Conservation (phyloP, 2,797 vertebrate genomes). For the Tokudaia muenninki region DNA sequence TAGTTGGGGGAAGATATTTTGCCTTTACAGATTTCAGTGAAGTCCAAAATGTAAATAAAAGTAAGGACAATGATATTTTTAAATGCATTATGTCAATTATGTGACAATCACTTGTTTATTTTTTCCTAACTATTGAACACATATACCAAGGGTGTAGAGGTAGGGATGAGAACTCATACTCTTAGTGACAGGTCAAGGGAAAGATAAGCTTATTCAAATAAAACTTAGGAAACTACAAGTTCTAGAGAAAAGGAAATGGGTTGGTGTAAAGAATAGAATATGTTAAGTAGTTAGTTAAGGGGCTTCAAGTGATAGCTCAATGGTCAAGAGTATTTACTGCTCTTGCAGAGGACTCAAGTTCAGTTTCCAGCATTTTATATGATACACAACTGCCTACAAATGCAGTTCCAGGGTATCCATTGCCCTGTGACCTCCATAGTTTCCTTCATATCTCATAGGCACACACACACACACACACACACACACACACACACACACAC, state of each 20-base stretch:
- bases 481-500: not conserved
- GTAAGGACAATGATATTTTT: not conserved
- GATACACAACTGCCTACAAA: not conserved
- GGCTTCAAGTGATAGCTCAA: not conserved
- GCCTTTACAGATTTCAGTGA: not conserved
- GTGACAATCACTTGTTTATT: not conserved
- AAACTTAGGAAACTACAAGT: not conserved
- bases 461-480: too few species aligned
- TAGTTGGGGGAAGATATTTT: not conserved
- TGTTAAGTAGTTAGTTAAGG: not conserved
- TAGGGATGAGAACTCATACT: not conserved
- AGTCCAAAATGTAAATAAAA: not conserved
- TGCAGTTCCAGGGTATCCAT: not conserved
- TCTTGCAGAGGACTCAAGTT: not conserved
- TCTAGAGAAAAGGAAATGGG: not conserved
- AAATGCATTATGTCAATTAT: not conserved
- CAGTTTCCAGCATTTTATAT: not conserved
- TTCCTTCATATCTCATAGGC: not conserved
- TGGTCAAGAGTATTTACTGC: not conserved
- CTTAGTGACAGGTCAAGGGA: not conserved
- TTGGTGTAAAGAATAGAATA: not conserved
- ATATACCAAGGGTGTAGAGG: not conserved
- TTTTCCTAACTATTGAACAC: not conserved
- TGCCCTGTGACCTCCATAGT: not conserved
- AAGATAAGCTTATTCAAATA: not conserved